Conservation (phyloP, 2,888 invertebrate species). For the Epinotia ramella region DNA sequence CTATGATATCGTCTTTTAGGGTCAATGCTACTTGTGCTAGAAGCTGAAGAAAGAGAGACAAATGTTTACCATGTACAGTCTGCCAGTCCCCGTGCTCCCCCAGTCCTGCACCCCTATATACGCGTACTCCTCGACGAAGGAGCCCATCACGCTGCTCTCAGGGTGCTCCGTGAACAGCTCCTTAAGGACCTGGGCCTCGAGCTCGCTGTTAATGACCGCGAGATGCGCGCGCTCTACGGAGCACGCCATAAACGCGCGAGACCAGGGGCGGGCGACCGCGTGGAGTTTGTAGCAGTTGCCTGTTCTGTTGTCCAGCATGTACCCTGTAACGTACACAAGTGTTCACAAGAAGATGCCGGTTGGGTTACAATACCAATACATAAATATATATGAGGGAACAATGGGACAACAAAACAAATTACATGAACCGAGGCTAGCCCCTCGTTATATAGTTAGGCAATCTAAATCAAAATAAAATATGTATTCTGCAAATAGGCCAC, state of each 20-base stretch:
- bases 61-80: constrained; percentile 4
- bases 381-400: too few species aligned
- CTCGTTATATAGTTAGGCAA: too few species aligned
- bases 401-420: too few species aligned
- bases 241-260: constrained; percentile 62
- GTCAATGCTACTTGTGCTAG: too few species aligned
- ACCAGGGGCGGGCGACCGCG: constrained; percentile 55
- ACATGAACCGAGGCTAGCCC: too few species aligned
- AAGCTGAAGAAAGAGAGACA: neutral
- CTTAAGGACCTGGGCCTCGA: constrained; percentile 53
- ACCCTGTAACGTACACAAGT: constrained; percentile 53
- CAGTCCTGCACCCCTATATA: constrained; percentile 43
- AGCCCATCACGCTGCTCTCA: neutral
- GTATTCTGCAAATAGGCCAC: too few species aligned
- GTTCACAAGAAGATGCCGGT: neutral
- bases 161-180: constrained; percentile 47
- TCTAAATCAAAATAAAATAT: too few species aligned
- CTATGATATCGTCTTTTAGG: too few species aligned
- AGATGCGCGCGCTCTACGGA: constrained; percentile 63
- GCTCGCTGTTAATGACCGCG: constrained; percentile 60
- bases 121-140: neutral
- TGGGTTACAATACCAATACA: too few species aligned
- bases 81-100: constrained; percentile 3
- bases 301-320: constrained; percentile 55
- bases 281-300: constrained; percentile 68